These are phyloP conservation scores for Acanthopagrus latus DNA, from an alignment of 2,797 vertebrate species.

Conservation along the genomic window DNA sequence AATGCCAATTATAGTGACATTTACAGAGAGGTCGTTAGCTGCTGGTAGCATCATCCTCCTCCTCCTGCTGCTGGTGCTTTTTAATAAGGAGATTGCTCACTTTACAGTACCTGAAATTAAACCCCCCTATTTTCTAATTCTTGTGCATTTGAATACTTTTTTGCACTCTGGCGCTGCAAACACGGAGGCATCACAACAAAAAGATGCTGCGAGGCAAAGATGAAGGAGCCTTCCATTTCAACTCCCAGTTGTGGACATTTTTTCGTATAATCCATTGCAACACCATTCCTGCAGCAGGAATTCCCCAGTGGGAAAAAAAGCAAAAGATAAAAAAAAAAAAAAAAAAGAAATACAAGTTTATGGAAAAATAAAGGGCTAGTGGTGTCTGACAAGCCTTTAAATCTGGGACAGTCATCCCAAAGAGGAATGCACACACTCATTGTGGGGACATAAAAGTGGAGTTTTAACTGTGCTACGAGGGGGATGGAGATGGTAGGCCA, in stretches of 20 bases:
- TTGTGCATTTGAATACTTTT: constrained; percentile 52
- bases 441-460: constrained; percentile 75
- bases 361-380: constrained; percentile 79
- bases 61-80: constrained; percentile 21
- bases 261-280: constrained; percentile 77
- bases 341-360: constrained; percentile 70
- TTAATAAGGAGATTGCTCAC: constrained; percentile 35
- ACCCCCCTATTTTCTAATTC: constrained; percentile 39
- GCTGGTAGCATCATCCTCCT: background rate
- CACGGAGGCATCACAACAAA: constrained; percentile 65
- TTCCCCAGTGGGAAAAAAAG: constrained; percentile 69
- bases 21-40: constrained; percentile 26
- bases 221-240: constrained; percentile 76
- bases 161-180: constrained; percentile 55
- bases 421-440: constrained; percentile 81
- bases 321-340: constrained; percentile 72
- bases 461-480: constrained; percentile 73
- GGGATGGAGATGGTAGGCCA: constrained; percentile 73
- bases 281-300: constrained; percentile 71
- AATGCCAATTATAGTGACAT: constrained; percentile 54
- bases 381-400: constrained; percentile 84
- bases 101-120: constrained; percentile 50
- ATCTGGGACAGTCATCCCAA: constrained; percentile 84
- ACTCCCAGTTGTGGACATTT: constrained; percentile 81
- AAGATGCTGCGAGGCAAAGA: constrained; percentile 74